Evolutionary conservation across 2,113 vertebrate species (phyloP).

Genomic region (Mormyrus lacerda): DNA sequence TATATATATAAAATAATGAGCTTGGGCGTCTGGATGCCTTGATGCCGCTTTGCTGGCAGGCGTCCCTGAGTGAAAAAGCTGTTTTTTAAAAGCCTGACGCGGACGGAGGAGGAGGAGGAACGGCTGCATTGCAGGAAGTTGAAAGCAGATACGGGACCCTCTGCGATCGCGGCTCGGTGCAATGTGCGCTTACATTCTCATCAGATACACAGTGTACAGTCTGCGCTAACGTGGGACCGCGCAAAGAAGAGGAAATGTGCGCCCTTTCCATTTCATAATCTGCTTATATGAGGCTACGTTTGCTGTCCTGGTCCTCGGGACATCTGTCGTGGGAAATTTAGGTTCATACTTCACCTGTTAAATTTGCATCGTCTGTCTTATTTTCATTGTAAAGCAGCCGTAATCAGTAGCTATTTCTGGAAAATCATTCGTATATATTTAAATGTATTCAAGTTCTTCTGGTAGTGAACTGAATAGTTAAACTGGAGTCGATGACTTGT

Average conservation of each 20-base stretch:
- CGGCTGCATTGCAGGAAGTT: conserved; percentile 13
- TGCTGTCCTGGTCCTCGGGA: not conserved
- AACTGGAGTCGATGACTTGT: not conserved
- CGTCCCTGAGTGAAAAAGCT: not conserved
- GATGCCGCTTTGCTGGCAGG: not conserved
- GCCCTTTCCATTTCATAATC: not conserved
- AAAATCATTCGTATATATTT: not conserved
- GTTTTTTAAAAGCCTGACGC: not conserved
- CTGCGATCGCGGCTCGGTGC: not conserved
- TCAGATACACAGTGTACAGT: not conserved
- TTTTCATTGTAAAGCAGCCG: not conserved
- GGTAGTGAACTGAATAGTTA: not conserved
- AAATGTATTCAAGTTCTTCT: not conserved
- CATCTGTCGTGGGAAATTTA: not conserved
- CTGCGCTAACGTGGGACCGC: not conserved
- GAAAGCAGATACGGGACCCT: not conserved
- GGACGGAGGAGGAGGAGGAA: conserved; percentile 13
- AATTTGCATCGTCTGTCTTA: not conserved
- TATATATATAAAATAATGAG: not conserved
- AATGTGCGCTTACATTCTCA: not conserved
- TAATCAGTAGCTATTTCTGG: not conserved
- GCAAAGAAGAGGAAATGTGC: not conserved
- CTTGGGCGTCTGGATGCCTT: not conserved
- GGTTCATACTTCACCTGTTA: not conserved
- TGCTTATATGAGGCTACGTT: not conserved